These are phyloP conservation scores for Scaptomyza reducta DNA, from an alignment of 2,888 invertebrate genomes.

Conservation along the genomic window DNA sequence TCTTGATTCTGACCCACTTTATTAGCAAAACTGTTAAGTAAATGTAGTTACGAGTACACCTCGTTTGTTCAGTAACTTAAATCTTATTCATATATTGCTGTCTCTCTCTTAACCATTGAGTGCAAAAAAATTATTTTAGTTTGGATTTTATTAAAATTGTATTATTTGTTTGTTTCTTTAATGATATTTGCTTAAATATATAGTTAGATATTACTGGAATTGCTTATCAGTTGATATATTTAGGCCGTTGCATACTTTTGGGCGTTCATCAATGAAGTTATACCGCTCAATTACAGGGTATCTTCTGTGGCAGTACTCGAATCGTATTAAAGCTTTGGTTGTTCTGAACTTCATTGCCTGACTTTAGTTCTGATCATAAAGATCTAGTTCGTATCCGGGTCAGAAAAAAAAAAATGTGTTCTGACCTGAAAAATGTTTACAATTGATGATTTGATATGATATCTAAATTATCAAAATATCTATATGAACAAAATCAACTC, in stretches of 20 bases:
- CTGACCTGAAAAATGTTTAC: not conserved
- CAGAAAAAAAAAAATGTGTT: not conserved
- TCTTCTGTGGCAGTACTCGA: not conserved
- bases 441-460: not conserved
- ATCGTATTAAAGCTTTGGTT: too few species aligned
- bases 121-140: too few species aligned
- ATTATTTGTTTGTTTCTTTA: too few species aligned
- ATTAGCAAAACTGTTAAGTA: conserved; percentile 2
- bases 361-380: not conserved
- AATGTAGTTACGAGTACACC: conserved; percentile 16
- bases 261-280: not conserved
- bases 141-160: too few species aligned
- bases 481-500: not conserved
- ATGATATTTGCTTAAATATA: too few species aligned
- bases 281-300: conserved; percentile 1
- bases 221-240: not conserved
- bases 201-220: too few species aligned
- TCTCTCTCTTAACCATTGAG: conserved; percentile 13
- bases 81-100: not conserved
- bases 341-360: not conserved
- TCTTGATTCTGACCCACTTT: conserved; percentile 59
- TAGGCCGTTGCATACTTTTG: conserved; percentile 15
- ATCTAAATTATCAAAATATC: too few species aligned
- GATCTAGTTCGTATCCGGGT: not conserved
- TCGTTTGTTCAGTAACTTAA: not conserved